Evolutionary conservation across 1,140 invertebrate genomes (phyloP).

Genomic region (Eupristina koningsbergeri): DNA sequence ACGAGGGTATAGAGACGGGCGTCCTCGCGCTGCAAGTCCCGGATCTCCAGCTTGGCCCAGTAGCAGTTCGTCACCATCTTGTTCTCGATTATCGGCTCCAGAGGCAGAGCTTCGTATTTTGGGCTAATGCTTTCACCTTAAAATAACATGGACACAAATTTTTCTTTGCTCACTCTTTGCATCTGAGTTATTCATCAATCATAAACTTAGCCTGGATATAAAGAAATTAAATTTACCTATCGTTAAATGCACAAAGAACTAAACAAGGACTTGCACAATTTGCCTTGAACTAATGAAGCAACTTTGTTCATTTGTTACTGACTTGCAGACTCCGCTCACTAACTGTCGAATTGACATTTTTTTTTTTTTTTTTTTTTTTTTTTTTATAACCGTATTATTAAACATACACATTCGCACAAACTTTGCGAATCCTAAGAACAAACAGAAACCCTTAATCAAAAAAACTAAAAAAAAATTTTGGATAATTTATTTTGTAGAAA

Average conservation of each 20-base stretch:
- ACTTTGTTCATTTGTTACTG: neutral
- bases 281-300: too few relatives aligned
- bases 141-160: neutral
- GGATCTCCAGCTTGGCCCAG: slow-evolving; percentile 70
- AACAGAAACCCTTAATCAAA: too few relatives aligned
- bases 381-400: too few relatives aligned
- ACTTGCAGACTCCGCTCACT: neutral
- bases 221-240: too few relatives aligned
- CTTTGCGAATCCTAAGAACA: too few relatives aligned
- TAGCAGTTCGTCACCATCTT: slow-evolving; percentile 69
- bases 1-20: slow-evolving; percentile 67
- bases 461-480: neutral
- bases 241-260: too few relatives aligned
- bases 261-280: too few relatives aligned
- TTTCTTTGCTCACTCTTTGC: too few relatives aligned
- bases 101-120: slow-evolving; percentile 68
- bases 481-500: neutral
- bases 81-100: slow-evolving; percentile 68
- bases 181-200: too few relatives aligned
- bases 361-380: too few relatives aligned
- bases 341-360: neutral
- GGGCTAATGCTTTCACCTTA: slow-evolving; percentile 67
- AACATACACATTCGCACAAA: too few relatives aligned
- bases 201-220: too few relatives aligned
- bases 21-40: slow-evolving; percentile 68